Evolutionary conservation across 2,113 vertebrate genomes (phyloP), one percentile per base, ranked within the genome.

Genomic region (Hepsetus odoe): DNA sequence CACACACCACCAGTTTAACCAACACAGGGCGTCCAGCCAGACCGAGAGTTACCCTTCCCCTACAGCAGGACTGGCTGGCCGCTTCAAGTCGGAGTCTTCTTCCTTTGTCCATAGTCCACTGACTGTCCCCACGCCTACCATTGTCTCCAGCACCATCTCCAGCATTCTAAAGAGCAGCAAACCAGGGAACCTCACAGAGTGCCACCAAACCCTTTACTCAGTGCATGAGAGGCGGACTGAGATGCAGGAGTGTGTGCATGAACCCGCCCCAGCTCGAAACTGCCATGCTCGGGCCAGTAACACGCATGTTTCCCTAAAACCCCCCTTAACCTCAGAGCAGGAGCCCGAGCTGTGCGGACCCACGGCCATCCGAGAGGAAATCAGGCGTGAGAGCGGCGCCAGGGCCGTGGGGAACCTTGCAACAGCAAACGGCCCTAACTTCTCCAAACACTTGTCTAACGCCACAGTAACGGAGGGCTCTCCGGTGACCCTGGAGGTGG

Each of bases 401-500:
- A 94, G 89, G 91, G 93, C 90, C 79, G 80, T 87, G 90, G 92
- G 87, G 91, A 94, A 83, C 86, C 90, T 90, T 74, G 81, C 64
- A 77, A 74, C 69, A 87, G 92, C 92, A 89, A 91, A 94, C 90
- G 90, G 88, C 12, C 95, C 93, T 87, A 91, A 87, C 87, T 94
- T 96, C 94, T 96, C 94, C 92, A 94, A 94, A 86, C 91, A 94
- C 83, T 88, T 95, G 86, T 94, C 95, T 91, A 94, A 94, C 88
- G 90, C 95, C 83, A 93, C 91, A 2, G 92, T 98, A 87, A 90
- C 86, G 90, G 96, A 95, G 94, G 96, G 96, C 85, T 95, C 95
- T 89, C 95, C 96, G 0, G 96, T 99, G 92, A 96, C 93, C 84
- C 91, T 99, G 90, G 97, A 99, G 92, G 95, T 98, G 89, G 95